Percentiles rank a stretch among this genome's conserved stretches.
Conservation (phyloP, 35 echinoderm and acorn worm genomes). For the Ophioderma brevispina region DNA sequence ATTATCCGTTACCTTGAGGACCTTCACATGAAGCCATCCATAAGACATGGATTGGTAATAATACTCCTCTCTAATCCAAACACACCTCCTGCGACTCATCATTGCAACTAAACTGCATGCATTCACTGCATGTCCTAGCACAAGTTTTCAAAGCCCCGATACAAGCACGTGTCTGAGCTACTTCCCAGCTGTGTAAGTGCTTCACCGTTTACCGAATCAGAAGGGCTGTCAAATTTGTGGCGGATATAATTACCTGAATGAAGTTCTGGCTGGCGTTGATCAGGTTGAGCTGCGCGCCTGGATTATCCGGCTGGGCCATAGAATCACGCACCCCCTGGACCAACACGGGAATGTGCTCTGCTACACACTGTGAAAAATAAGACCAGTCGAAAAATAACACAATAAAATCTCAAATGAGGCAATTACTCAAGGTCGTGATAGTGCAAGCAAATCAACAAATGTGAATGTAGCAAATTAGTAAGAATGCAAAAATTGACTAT, state of each 20-base stretch:
- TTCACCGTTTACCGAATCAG: no score
- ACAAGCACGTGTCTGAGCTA: no score
- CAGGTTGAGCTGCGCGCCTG: conserved; percentile 83
- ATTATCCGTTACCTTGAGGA: background rate
- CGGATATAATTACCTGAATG: conserved; percentile 59
- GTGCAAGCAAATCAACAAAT: no score
- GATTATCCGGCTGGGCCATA: conserved; percentile 75
- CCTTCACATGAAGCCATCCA: background rate
- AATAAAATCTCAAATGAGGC: no score
- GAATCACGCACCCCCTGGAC: conserved; percentile 80
- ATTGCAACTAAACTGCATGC: no score
- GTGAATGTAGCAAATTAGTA: no score
- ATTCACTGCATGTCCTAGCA: no score
- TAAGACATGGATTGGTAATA: background rate
- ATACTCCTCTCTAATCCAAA: background rate
- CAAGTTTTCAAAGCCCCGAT: no score
- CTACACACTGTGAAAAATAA: conserved; percentile 56
- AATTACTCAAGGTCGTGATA: no score
- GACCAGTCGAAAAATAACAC: background rate
- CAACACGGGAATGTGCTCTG: conserved; percentile 83
- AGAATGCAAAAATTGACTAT: no score
- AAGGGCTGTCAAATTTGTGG: no score
- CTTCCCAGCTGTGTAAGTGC: no score
- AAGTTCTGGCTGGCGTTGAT: conserved; percentile 97
- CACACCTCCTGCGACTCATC: background rate